phyloP scores from a whole-genome alignment of 1,140 invertebrate species.

The Lutraria rhynchaena region DNA sequence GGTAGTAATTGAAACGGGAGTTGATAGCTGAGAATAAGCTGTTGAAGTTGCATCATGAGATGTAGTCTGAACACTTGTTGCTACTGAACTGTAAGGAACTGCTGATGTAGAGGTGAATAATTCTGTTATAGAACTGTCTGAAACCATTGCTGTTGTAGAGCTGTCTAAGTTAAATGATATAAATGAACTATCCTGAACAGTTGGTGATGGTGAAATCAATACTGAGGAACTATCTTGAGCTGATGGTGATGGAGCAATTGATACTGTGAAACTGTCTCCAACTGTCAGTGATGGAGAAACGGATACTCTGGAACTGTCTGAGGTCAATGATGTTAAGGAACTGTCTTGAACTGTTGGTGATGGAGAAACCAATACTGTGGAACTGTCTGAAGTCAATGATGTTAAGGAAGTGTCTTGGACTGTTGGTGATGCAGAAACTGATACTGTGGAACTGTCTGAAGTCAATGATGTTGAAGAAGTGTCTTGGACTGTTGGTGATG shows the following conservation, averaged over 20 bases:
- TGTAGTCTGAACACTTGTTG: no score
- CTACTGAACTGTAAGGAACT: no score
- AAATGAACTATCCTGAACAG: neutral
- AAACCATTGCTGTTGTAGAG: no score
- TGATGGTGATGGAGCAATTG: no score
- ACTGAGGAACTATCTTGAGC: neutral
- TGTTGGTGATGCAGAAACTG: neutral
- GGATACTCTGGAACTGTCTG: neutral
- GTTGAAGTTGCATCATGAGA: no score
- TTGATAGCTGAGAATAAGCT: no score
- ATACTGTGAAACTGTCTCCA: no score
- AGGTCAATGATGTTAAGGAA: neutral
- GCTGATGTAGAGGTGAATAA: no score
- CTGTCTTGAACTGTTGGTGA: no score
- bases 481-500: no score
- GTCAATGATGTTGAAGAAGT: neutral
- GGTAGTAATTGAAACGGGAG: neutral
- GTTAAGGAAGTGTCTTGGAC: neutral
- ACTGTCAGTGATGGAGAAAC: neutral
- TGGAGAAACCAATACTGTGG: neutral
- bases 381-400: neutral
- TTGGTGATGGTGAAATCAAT: neutral
- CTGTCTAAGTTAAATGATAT: neutral
- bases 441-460: neutral
- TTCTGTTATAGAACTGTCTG: no score